Base-by-base conservation (phyloP, 2,888 invertebrate species). In the Drosophila atripex region DNA sequence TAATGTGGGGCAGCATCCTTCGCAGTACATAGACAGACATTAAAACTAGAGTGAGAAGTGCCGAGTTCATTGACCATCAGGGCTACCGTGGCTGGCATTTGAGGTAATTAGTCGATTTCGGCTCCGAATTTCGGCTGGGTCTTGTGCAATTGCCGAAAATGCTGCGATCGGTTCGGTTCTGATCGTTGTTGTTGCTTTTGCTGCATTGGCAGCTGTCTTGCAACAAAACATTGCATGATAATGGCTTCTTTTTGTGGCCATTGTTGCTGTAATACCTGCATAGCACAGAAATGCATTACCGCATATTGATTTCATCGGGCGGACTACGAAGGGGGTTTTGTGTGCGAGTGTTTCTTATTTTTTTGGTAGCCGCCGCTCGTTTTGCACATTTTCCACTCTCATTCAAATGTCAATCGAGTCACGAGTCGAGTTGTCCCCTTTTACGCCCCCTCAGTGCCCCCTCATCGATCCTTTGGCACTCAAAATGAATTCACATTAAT, bases 331-430 rank as follows among this genome's bases (percentile, higher is more conserved):
- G 46, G 58, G 45, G 63, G 52, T 45, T 61, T 32, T 50, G 59
- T 59, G 60, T 47, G 49, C 38, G 58, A 49, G 63, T 63, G 49
- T 32, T 23, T 47, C 8, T 46, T 21, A 11, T 16, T 45, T 41
- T 41, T 32, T 30, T 53, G 65, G 46, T 73, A 53, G 57, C 85
- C 58, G 68, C 63, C 69, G 73, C 69, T 85, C 59, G 82, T 55
- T 77, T 70, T 85, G 58, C 69, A 68, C 74, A 83, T 86, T 83
- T 88, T 71, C 75, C 80, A 80, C 75, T 84, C 84, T 83, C 73
- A 83, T 88, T 83, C 86, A 83, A 83, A 83, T 83, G 83, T 88
- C 83, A 83, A 86, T 74, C 87, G 86, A 88, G 83, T 83, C 83
- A 83, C 88, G 83, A 80, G 75, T 71, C 53, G 68, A 68, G 69